phyloP scores from a whole-genome alignment of 2,797 vertebrate genomes.

The Silurus lanzhouensis region DNA sequence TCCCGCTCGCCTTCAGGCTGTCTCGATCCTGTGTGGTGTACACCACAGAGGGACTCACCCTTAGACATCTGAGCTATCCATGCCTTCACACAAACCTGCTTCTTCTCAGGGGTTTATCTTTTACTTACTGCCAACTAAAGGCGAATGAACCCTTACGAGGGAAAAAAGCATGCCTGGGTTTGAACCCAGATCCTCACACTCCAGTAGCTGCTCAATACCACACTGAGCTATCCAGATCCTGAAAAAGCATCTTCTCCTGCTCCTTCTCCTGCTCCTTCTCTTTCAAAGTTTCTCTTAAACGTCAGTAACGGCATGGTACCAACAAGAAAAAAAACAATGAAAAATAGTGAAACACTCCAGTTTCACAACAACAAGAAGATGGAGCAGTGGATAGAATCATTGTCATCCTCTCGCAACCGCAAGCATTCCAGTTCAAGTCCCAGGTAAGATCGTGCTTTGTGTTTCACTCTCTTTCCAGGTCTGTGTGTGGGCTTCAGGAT shows the following conservation, averaged over 20 bases:
- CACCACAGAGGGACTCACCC: neutral
- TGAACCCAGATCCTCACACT: neutral
- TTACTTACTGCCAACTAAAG: neutral
- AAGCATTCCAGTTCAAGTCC: neutral
- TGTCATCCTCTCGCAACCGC: accelerated
- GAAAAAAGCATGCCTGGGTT: accelerated
- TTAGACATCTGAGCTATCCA: neutral
- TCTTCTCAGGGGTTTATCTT: neutral
- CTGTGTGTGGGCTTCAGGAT: neutral
- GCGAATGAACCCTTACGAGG: neutral
- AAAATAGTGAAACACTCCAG: accelerated
- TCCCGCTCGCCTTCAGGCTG: neutral
- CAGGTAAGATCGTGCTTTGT: neutral
- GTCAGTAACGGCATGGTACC: too few species aligned
- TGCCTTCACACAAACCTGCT: neutral
- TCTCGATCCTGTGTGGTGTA: neutral
- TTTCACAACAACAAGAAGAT: accelerated
- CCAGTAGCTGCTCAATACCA: accelerated
- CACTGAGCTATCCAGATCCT: neutral
- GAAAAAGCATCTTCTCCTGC: too few species aligned
- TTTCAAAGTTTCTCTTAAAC: too few species aligned
- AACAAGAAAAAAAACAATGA: neutral
- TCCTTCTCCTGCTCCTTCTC: too few species aligned
- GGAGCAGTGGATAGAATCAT: neutral
- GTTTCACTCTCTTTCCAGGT: neutral